Conservation (phyloP, 37 sponge, comb jelly and placozoan species). For the Hexactinellida sp. region DNA sequence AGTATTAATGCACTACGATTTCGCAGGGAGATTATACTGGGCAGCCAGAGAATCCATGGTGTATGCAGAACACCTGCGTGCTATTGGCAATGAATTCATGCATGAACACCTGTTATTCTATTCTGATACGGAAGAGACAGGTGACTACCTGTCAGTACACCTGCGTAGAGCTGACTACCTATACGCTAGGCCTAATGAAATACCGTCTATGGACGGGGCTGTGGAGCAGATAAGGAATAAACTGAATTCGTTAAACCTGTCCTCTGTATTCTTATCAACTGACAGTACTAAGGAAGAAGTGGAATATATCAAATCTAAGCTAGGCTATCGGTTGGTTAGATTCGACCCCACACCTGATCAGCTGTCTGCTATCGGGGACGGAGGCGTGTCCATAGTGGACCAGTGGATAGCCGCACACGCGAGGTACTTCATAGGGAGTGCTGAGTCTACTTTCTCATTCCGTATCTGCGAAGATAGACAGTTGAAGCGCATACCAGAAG, state of each 20-base stretch:
- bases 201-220: conserved; percentile 67
- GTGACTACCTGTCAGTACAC: conserved; percentile 68
- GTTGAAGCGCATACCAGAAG: conserved; percentile 60
- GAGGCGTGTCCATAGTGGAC: conserved; percentile 86
- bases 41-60: conserved; percentile 62
- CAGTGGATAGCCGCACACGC: conserved; percentile 89
- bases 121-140: conserved; percentile 39
- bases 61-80: conserved; percentile 53
- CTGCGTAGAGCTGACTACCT: conserved; percentile 53
- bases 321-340: conserved; percentile 30
- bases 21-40: conserved; percentile 64
- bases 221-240: conserved; percentile 44
- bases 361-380: conserved; percentile 38
- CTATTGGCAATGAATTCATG: conserved; percentile 54
- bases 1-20: conserved; percentile 46
- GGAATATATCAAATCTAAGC: neutral
- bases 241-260: conserved; percentile 29
- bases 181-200: conserved; percentile 22
- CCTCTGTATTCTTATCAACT: conserved; percentile 65
- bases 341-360: conserved; percentile 29
- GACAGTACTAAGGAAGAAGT: conserved; percentile 52
- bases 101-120: conserved; percentile 29
- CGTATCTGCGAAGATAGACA: conserved; percentile 85
- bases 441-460: conserved; percentile 77
- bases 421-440: conserved; percentile 51